Percentiles rank a stretch among this genome's conserved stretches.
Conservation (phyloP, 1,140 invertebrate genomes). For the Hyles euphorbiae region DNA sequence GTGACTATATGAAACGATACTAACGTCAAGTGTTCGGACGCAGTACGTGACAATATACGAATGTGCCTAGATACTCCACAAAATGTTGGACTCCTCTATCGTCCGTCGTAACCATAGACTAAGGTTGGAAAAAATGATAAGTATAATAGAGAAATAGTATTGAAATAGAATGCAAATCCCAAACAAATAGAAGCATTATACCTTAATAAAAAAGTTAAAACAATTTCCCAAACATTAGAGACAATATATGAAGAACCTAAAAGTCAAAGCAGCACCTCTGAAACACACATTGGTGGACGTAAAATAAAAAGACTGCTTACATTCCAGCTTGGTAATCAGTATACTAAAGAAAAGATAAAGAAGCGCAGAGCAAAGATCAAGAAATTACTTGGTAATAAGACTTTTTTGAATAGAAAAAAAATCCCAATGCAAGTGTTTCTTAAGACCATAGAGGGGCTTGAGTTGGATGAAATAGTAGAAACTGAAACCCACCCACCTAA, state of each 20-base stretch:
- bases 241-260: slow-evolving; percentile 69
- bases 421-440: slow-evolving; percentile 68
- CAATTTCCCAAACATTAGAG: slow-evolving; percentile 59
- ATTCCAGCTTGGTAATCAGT: slow-evolving; percentile 65
- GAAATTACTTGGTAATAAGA: slow-evolving; percentile 61
- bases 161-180: slow-evolving; percentile 54
- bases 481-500: slow-evolving; percentile 38
- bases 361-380: slow-evolving; percentile 67
- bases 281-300: slow-evolving; percentile 47
- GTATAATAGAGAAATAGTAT: too few relatives aligned
- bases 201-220: slow-evolving; percentile 62
- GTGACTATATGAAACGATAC: too few relatives aligned
- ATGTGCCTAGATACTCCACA: too few relatives aligned
- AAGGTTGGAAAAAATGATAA: too few relatives aligned
- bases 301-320: slow-evolving; percentile 68
- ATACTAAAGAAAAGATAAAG: slow-evolving; percentile 68
- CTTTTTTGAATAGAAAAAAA: slow-evolving; percentile 66
- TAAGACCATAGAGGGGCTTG: slow-evolving; percentile 62
- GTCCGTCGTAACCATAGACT: too few relatives aligned
- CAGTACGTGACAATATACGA: too few relatives aligned
- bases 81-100: too few relatives aligned
- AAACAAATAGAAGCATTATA: slow-evolving; percentile 69
- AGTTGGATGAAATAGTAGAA: slow-evolving; percentile 58
- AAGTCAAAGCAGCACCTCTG: slow-evolving; percentile 34
- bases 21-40: too few relatives aligned